phyloP scores from a whole-genome alignment of 2,113 vertebrate species.

The Potamarius usumacintae region DNA sequence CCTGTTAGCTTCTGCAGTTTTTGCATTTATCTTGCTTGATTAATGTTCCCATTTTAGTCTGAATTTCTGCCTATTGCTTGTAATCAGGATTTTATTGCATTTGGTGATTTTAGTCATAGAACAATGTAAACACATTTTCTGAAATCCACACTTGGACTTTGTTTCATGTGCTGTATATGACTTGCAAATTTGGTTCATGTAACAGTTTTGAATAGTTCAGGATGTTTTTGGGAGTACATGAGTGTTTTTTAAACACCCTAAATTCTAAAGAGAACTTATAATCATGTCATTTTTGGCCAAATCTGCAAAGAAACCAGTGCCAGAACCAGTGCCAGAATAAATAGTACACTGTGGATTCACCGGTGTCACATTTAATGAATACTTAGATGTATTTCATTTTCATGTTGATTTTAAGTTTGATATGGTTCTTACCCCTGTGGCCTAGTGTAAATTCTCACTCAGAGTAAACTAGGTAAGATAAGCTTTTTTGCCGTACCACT shows the following conservation, averaged over 20 bases:
- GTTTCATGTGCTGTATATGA: neutral
- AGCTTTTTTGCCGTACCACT: neutral
- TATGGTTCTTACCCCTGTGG: neutral
- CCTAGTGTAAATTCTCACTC: neutral
- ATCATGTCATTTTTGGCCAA: neutral
- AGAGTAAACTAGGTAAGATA: neutral
- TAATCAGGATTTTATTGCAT: conserved; percentile 19
- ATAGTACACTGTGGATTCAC: neutral
- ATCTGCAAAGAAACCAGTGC: neutral
- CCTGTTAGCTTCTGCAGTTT: conserved; percentile 10
- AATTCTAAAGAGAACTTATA: neutral
- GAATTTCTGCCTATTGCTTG: neutral
- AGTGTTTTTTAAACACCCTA: neutral
- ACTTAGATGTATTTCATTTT: neutral
- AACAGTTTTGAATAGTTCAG: neutral
- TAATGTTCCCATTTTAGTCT: neutral
- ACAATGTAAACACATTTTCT: conserved; percentile 45
- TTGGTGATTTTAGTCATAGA: neutral
- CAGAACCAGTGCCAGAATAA: neutral
- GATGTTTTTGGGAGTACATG: conserved; percentile 1
- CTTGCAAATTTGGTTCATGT: conserved; percentile 8
- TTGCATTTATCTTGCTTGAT: conserved; percentile 13
- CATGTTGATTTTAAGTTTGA: neutral
- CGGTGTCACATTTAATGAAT: neutral
- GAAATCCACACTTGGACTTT: neutral